Evolutionary conservation across 1,140 invertebrate species (phyloP), one percentile per base, ranked within the genome.

Genomic region (Hyles vespertilio): DNA sequence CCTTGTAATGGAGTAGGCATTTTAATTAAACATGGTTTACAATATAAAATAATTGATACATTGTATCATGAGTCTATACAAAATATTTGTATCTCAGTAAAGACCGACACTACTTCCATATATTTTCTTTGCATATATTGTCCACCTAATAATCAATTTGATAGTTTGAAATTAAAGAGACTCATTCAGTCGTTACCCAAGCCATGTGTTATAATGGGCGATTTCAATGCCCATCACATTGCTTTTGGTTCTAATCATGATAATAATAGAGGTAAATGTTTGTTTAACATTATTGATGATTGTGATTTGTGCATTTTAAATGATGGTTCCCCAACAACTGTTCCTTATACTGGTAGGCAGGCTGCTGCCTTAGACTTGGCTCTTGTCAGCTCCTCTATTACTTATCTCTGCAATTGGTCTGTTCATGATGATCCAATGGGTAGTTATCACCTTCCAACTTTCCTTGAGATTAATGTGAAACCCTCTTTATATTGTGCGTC

Each of bases 271-370:
- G 61, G 61, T 51, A 58, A 52, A n/a, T 11, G 12, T 7, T 55
- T 63, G 34, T 63, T 12, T 55, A 34, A 55, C 11, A 40, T 63
- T 9, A 56, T 59, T 50, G 61, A 63, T 58, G 51, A 63, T 3
- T 43, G 7, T 51, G 52, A 63, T 50, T 50, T 63, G 12, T 62
- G 56, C 9, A 51, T 63, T 44, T 53, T 59, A 40, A 65, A 65
- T 32, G 32, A 59, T 49, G 58, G 58, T 49, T 32, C 11, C 7
- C 34, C 54, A n/a, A 65, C 50, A 49, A 65, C 54, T 49, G 10
- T 65, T 43, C 50, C 51, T 12, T n/a, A 45, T 34, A 58, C 54
- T 11, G 60, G 58, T 53, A 44, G 12, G 49, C 51, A 53, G n/a
- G 11, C 48, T 36, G 58, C 56, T 8, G 61, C 61, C 8, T 59